A percentile compares a stretch with the other conserved stretches of the same genome.
Conservation (phyloP, 2,797 vertebrate species). For the Sparus aurata region DNA sequence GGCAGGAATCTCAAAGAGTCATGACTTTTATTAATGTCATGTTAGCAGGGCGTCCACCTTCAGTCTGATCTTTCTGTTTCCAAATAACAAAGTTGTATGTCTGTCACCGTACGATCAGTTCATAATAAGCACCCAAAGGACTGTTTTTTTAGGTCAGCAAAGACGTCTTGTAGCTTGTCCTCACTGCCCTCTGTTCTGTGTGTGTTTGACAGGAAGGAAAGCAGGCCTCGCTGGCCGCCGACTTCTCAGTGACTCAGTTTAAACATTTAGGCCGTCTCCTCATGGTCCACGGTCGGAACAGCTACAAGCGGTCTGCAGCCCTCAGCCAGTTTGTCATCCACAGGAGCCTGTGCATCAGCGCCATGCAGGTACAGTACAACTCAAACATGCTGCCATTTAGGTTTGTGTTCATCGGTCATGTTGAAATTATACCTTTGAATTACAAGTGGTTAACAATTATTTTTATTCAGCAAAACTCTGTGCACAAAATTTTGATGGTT, state of each 20-base stretch:
- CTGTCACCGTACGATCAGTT: neutral
- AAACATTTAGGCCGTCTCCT: conserved; percentile 95
- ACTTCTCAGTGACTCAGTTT: conserved; percentile 99
- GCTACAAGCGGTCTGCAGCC: conserved; percentile 97
- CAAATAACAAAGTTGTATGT: neutral
- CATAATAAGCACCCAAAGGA: neutral
- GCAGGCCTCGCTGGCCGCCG: conserved; percentile 95
- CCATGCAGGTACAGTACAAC: conserved; percentile 93
- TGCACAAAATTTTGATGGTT: neutral
- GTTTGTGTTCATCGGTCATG: neutral
- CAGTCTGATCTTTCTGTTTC: conserved; percentile 3
- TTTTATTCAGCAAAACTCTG: neutral
- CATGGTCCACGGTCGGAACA: conserved; percentile 99
- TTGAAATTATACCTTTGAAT: neutral
- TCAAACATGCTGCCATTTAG: neutral
- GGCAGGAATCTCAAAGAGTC: neutral
- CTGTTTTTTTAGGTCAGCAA: conserved; percentile 34
- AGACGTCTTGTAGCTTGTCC: conserved; percentile 24
- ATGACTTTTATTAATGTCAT: conserved; percentile 30
- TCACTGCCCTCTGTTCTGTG: conserved; percentile 48
- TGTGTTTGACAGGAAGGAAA: conserved; percentile 93
- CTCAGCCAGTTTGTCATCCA: conserved; percentile 99
- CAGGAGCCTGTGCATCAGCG: conserved; percentile 97
- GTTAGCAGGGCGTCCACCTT: conserved; percentile 29
- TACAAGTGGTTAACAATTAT: neutral